Percentiles rank a stretch among this genome's conserved stretches.
phyloP scores from a whole-genome alignment of 64 coral and sea anemone species.

The Porites australiensis region DNA sequence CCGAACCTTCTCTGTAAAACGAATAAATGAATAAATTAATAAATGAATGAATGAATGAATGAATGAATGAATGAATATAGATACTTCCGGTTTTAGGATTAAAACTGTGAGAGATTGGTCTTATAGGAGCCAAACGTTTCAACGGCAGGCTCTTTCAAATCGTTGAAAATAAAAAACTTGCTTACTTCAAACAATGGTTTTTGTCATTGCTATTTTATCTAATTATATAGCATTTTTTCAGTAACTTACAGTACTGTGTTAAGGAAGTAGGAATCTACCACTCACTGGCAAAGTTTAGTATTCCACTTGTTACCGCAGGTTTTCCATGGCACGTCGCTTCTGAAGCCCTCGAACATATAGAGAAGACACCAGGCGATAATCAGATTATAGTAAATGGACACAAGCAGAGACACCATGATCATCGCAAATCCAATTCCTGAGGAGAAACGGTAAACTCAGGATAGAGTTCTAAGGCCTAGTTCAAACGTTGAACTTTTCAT shows the following conservation, averaged over 20 bases:
- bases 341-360: conserved; percentile 71
- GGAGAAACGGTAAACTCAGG: background rate
- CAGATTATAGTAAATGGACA: conserved; percentile 77
- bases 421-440: conserved; percentile 79
- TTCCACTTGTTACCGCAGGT: conserved; percentile 72
- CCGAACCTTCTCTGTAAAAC: background rate
- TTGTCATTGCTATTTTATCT: too few relatives aligned
- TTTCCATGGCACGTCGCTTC: conserved; percentile 81
- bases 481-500: too few relatives aligned
- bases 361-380: conserved; percentile 82
- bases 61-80: background rate
- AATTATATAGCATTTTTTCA: too few relatives aligned
- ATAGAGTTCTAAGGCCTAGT: too few relatives aligned
- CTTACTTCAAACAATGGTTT: too few relatives aligned
- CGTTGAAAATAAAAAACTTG: too few relatives aligned
- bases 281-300: conserved; percentile 65
- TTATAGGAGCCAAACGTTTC: too few relatives aligned
- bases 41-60: too few relatives aligned
- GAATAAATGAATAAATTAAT: background rate
- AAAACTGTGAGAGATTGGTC: too few relatives aligned
- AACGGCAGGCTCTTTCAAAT: too few relatives aligned
- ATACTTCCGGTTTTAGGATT: too few relatives aligned
- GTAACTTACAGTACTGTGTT: background rate
- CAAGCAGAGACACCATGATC: conserved; percentile 78
- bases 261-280: background rate